phyloP scores from a whole-genome alignment of 2,113 vertebrate genomes.

The Uria aalge region DNA sequence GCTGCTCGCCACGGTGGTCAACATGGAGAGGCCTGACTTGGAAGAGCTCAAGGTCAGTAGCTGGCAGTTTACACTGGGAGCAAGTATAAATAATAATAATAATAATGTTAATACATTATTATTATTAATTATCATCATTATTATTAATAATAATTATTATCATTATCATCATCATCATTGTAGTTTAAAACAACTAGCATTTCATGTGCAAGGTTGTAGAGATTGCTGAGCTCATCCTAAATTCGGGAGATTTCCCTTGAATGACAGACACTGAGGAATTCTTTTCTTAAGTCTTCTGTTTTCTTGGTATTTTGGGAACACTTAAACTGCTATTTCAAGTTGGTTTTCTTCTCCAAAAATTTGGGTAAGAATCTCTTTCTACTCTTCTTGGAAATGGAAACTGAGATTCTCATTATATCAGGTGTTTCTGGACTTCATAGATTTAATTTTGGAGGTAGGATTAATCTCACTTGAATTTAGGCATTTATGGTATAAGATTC shows the following conservation, averaged over 20 bases:
- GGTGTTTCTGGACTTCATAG: not conserved
- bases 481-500: not conserved
- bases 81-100: not conserved
- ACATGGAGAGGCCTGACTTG: constrained; percentile 90
- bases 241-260: not conserved
- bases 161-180: too few relatives aligned
- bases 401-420: not conserved
- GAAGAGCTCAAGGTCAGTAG: constrained; percentile 89
- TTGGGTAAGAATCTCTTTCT: not conserved
- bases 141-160: not conserved
- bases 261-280: not conserved
- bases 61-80: not conserved
- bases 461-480: not conserved
- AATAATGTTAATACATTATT: too few relatives aligned
- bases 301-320: not conserved
- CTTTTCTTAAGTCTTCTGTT: not conserved
- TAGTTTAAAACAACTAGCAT: not conserved
- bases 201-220: not conserved
- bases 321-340: not conserved
- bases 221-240: not conserved
- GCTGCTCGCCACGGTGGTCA: constrained; percentile 88
- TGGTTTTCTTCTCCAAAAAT: not conserved
- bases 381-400: not conserved
- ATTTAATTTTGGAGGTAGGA: not conserved
- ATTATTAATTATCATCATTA: too few relatives aligned